phyloP scores from a whole-genome alignment of 2,113 vertebrate genomes.

The Ranitomeya variabilis region DNA sequence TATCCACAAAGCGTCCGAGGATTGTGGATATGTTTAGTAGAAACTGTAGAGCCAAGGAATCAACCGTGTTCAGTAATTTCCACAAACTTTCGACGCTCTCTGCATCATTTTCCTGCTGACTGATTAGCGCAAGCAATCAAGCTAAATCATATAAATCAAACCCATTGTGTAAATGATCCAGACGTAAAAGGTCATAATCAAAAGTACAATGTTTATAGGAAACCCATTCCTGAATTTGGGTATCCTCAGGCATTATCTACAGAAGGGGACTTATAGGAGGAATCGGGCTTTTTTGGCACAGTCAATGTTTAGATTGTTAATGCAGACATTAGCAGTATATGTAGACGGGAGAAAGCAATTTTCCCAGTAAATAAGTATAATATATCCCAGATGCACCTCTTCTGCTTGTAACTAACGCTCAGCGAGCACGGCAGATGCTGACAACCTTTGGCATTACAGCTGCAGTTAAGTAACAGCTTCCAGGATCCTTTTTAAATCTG shows the following conservation, averaged over 20 bases:
- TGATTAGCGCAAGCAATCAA: conserved; percentile 32
- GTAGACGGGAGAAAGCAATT: conserved; percentile 24
- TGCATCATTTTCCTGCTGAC: conserved; percentile 8
- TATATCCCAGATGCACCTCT: conserved; percentile 29
- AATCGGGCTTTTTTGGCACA: conserved; percentile 12
- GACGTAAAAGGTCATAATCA: conserved; percentile 45
- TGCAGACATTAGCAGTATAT: conserved; percentile 13
- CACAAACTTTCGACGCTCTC: background rate
- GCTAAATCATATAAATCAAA: conserved; percentile 27
- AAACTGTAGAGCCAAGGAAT: background rate
- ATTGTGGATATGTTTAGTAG: background rate
- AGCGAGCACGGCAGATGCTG: background rate
- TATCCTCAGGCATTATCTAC: conserved; percentile 27
- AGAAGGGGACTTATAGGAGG: background rate
- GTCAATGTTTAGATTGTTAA: conserved; percentile 12
- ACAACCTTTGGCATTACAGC: conserved; percentile 5
- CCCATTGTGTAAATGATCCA: conserved; percentile 23
- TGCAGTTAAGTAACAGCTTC: background rate
- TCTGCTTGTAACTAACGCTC: background rate
- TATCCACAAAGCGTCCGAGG: background rate
- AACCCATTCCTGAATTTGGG: conserved; percentile 34
- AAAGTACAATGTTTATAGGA: conserved; percentile 31
- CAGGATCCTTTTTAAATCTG: background rate
- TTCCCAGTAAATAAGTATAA: conserved; percentile 37
- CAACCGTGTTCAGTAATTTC: background rate